Conservation (phyloP, 1,140 invertebrate genomes). For the Asbolus verrucosus region DNA sequence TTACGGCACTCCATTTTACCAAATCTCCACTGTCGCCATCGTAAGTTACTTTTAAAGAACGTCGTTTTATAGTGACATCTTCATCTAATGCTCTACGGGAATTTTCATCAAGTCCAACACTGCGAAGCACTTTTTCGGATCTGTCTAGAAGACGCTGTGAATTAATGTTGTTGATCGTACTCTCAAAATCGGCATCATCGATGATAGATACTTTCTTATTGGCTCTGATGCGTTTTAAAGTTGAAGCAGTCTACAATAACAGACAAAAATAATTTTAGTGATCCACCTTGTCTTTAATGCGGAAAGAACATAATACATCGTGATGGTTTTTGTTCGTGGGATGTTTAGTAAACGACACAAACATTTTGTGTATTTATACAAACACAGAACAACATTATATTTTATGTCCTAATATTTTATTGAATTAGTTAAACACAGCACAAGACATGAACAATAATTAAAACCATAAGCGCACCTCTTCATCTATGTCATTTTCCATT, state of each 20-base stretch:
- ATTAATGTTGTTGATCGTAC: constrained; percentile 68
- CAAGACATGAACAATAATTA: constrained; percentile 19
- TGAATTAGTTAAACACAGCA: constrained; percentile 22
- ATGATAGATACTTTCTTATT: constrained; percentile 69
- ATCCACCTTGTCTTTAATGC: no score
- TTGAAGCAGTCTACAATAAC: constrained; percentile 60
- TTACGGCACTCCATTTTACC: constrained; percentile 70
- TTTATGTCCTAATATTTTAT: constrained; percentile 18
- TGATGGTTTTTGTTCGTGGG: no score
- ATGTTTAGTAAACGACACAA: no score
- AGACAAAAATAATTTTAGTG: no score
- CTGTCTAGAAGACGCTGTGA: constrained; percentile 67
- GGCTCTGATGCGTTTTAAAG: constrained; percentile 66
- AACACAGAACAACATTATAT: constrained; percentile 2
- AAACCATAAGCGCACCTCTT: constrained; percentile 60
- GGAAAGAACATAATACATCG: no score
- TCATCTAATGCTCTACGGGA: constrained; percentile 65
- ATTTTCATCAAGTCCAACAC: constrained; percentile 68
- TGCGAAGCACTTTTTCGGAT: constrained; percentile 72
- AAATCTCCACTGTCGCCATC: constrained; percentile 62
- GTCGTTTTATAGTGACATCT: constrained; percentile 61
- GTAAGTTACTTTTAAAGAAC: constrained; percentile 67
- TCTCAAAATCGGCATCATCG: constrained; percentile 71
- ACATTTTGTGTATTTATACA: no score
- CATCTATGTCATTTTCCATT: constrained; percentile 61